A percentile compares a stretch with the other conserved stretches of the same genome.
phyloP scores from a whole-genome alignment of 2,113 vertebrate genomes.

The Ursus arctos region DNA sequence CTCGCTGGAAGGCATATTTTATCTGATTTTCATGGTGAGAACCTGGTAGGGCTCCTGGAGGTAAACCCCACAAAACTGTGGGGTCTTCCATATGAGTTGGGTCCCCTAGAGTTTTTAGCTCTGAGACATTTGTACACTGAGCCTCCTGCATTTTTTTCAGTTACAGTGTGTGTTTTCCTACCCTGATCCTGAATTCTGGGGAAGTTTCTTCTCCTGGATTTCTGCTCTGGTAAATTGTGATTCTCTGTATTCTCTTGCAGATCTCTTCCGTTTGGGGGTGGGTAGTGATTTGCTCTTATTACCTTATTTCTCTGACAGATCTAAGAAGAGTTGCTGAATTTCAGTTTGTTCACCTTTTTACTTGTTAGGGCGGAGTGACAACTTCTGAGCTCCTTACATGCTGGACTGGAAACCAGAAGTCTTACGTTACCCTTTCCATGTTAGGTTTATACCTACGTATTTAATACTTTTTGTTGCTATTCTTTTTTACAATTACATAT shows the following conservation, averaged over 20 bases:
- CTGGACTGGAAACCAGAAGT: not conserved
- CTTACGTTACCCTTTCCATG: not conserved
- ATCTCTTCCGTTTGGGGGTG: not conserved
- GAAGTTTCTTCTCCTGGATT: not conserved
- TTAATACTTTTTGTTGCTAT: not conserved
- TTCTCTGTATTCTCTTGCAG: not conserved
- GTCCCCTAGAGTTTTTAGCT: not conserved
- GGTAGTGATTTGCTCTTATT: not conserved
- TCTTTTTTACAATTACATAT: not conserved
- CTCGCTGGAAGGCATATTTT: not conserved
- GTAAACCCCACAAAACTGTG: not conserved
- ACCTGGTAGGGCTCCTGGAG: not conserved
- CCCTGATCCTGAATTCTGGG: not conserved
- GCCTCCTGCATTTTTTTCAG: not conserved
- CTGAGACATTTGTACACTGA: not conserved
- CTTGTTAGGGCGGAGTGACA: not conserved
- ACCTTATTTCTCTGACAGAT: not conserved
- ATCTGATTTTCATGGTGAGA: not conserved
- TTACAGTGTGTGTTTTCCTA: not conserved
- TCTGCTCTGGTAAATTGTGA: not conserved
- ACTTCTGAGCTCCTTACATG: not conserved
- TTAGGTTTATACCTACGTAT: not conserved
- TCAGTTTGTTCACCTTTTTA: not conserved
- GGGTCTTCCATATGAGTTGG: not conserved
- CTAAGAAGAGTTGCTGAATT: not conserved